Conservation (phyloP, 1,140 invertebrate genomes). For the Dryas iulia region DNA sequence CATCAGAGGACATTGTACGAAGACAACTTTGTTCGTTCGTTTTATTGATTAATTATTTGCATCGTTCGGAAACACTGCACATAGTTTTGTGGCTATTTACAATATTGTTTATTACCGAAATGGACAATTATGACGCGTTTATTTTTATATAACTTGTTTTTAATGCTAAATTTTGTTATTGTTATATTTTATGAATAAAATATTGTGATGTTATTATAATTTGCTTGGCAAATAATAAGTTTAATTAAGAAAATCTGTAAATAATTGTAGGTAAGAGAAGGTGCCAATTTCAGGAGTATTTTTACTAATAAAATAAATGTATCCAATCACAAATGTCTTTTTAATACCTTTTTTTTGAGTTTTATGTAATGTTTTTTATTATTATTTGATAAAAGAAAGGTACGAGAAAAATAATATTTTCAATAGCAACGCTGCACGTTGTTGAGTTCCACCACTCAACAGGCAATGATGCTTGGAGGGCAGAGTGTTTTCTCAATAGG, state of each 20-base stretch:
- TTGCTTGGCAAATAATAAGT: background rate
- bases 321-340: background rate
- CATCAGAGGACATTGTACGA: background rate
- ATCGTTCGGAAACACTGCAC: background rate
- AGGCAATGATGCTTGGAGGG: too few relatives aligned
- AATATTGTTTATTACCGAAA: background rate
- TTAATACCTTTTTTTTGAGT: background rate
- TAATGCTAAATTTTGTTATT: background rate
- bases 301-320: background rate
- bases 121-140: background rate
- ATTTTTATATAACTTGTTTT: background rate
- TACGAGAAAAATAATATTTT: too few relatives aligned
- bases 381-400: too few relatives aligned
- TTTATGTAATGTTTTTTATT: too few relatives aligned
- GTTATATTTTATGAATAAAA: background rate
- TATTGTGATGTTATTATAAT: background rate
- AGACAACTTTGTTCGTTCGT: background rate
- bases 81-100: slow-evolving; percentile 2
- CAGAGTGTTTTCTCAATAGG: too few relatives aligned
- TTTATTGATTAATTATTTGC: background rate
- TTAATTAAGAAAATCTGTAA: background rate
- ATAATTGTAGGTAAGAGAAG: slow-evolving; percentile 1
- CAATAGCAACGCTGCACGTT: too few relatives aligned
- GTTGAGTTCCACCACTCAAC: too few relatives aligned
- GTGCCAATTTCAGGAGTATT: slow-evolving; percentile 4